Base-by-base conservation (phyloP, 2,113 vertebrate species). In the Bubalus kerabau region DNA sequence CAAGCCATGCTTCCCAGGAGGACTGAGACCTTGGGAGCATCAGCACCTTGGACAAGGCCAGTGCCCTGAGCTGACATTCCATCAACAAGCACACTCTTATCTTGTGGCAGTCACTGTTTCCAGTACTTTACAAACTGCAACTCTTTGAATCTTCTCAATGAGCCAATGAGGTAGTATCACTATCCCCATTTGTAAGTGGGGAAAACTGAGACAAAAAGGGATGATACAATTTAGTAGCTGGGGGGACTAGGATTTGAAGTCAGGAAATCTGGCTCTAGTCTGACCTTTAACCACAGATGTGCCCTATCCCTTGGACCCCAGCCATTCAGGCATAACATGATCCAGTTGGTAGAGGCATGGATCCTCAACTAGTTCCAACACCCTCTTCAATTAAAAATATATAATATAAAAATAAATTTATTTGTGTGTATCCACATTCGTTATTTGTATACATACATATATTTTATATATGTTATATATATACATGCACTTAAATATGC, bases 41-140 rank as follows among this genome's bases (percentile, higher is more conserved):
- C 96, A 91, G 95, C 86, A 95, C 82, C 95, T 76, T 64, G 87
- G 92, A 91, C 76, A 91, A 95, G 90, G 71, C 15, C 59, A 87
- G 17, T 1, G 5, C 46, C 4, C 48, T 4, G 5, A 0, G 3
- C 3, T 0, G 80, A 40, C 10, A 0, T 16, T 30, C 46, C 15
- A 12, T 48, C 6, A 76, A 71, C 67, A 83, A 36, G 40, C 7
- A 4, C 26, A 0, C 11, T 43, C 24, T 36, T 50, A 11, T 5
- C 56, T 43, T 11, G 26, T 1, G 11, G 14, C 13, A 5, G 52
- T 14, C 10, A 71, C 26, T 36, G 11, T 32, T 71, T 57, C 88
- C 13, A 48, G 52, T 9, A 14, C 24, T 84, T 84, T 59, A 30
- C 85, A 59, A 28, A 24, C n/a, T 16, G 7, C 12, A 50, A 19